These are phyloP conservation scores for Festucalex cinctus DNA, from an alignment of 2,113 vertebrate genomes.

Conservation along the genomic window DNA sequence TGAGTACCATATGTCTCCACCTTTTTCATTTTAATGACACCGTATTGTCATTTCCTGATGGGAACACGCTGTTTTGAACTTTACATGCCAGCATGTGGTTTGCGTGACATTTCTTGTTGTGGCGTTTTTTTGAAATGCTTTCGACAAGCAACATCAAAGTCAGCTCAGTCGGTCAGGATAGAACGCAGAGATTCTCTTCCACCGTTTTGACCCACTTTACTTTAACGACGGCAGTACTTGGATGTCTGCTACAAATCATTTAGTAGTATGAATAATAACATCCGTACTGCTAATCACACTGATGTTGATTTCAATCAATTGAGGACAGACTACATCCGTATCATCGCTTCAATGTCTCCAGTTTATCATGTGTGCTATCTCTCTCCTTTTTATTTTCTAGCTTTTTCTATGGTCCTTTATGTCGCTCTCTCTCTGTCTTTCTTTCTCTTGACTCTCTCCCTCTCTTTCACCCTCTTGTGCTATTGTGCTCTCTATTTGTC, in stretches of 20 bases:
- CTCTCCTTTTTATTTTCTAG: not conserved
- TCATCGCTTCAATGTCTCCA: not conserved
- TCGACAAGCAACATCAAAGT: constrained; percentile 32
- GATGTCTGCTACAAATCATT: not conserved
- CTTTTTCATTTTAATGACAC: no score
- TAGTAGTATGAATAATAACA: not conserved
- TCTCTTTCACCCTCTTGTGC: no score
- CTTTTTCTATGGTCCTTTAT: not conserved
- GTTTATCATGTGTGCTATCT: not conserved
- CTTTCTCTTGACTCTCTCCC: no score
- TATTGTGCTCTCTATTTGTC: no score
- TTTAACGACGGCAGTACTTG: not conserved
- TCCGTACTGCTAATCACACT: not conserved
- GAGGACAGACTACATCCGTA: not conserved
- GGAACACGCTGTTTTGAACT: not conserved
- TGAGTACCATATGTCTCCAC: not conserved
- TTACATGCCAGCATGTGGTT: not conserved
- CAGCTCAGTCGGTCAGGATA: not conserved
- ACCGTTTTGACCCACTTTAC: not conserved
- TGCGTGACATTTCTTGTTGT: not conserved
- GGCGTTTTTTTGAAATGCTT: constrained; percentile 12
- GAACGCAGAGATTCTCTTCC: not conserved
- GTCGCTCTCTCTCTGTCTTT: not conserved
- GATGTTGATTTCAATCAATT: not conserved
- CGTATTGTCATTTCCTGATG: not conserved